These are phyloP conservation scores for Eulithis testata DNA, from an alignment of 2,888 invertebrate genomes.

Conservation along the genomic window DNA sequence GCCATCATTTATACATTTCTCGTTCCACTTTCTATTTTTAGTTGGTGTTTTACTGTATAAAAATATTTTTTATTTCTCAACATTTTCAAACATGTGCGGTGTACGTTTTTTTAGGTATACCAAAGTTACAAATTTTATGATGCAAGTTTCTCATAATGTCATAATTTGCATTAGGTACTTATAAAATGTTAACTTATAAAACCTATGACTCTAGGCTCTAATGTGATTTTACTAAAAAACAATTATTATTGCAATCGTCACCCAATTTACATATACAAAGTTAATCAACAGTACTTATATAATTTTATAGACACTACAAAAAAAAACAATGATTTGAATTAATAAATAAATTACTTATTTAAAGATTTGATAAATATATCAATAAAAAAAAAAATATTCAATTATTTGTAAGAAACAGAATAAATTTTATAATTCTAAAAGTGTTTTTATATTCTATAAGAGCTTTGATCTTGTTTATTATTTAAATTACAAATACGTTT, in stretches of 20 bases:
- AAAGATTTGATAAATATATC: background rate
- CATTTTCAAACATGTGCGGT: constrained; percentile 8
- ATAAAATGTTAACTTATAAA: too few species aligned
- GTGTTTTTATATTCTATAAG: constrained; percentile 22
- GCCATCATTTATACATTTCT: constrained; percentile 16
- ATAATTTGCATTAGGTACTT: too few species aligned
- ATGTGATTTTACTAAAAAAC: constrained; percentile 18
- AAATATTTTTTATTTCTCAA: constrained; percentile 8
- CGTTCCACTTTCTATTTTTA: background rate
- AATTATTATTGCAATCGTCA: constrained; percentile 31
- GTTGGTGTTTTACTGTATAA: constrained; percentile 18
- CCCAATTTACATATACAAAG: constrained; percentile 9
- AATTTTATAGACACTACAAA: background rate
- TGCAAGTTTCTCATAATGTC: too few species aligned
- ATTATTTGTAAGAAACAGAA: background rate
- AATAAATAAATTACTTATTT: background rate
- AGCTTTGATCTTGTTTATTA: constrained; percentile 31
- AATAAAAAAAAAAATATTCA: background rate
- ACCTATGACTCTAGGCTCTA: background rate
- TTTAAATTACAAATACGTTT: constrained; percentile 30
- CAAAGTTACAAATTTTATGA: too few species aligned
- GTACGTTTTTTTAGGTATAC: background rate
- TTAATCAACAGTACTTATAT: background rate
- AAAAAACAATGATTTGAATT: background rate
- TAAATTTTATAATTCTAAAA: constrained; percentile 10